Percentiles rank a stretch among this genome's conserved stretches.
These are phyloP conservation scores for Venturia canescens DNA, from an alignment of 1,140 invertebrate species.

Conservation along the genomic window DNA sequence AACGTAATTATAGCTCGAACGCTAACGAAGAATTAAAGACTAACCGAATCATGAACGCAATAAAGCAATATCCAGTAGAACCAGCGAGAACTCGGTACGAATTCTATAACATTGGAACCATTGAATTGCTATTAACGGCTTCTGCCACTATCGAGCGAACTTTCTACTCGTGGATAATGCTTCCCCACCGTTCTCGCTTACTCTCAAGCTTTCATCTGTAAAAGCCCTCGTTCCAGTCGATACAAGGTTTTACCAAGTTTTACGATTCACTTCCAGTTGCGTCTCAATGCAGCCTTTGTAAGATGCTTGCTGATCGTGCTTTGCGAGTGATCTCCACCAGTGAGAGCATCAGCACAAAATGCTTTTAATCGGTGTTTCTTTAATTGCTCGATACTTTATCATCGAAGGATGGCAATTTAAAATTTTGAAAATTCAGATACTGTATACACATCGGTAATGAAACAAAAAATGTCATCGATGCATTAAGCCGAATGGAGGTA, in stretches of 20 bases:
- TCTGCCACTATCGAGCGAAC: background rate
- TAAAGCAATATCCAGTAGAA: background rate
- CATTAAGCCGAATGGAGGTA: no score
- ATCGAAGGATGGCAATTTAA: background rate
- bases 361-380: background rate
- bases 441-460: background rate
- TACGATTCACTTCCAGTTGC: constrained; percentile 36
- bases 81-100: background rate
- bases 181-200: constrained; percentile 35
- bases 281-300: background rate
- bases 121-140: constrained; percentile 43
- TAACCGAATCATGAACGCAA: background rate
- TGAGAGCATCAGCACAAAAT: background rate
- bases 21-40: constrained; percentile 14
- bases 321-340: background rate
- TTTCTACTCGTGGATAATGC: constrained; percentile 47
- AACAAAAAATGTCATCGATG: no score
- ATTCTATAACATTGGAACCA: background rate
- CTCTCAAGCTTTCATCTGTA: constrained; percentile 51
- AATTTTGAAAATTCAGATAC: background rate
- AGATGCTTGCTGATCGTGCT: background rate
- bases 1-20: background rate
- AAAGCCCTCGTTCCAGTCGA: constrained; percentile 49
- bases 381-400: background rate
- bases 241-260: constrained; percentile 38